A percentile compares a stretch with the other conserved stretches of the same genome.
These are phyloP conservation scores for Ictalurus furcatus DNA, from an alignment of 2,113 vertebrate species.

Conservation along the genomic window DNA sequence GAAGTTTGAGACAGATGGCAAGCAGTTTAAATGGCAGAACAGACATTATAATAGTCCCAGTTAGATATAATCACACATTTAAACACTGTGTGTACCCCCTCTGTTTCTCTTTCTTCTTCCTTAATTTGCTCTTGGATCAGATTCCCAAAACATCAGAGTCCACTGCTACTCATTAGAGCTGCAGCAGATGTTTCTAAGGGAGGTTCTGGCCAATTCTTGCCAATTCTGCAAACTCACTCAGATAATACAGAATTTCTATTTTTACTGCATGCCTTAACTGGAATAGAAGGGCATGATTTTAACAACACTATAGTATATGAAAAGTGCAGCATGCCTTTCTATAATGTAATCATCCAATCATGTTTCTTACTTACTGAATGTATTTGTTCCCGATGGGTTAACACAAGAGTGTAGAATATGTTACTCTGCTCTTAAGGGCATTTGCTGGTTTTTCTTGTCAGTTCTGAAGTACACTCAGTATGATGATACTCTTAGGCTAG, in stretches of 20 bases:
- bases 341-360: background rate
- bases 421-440: background rate
- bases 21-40: background rate
- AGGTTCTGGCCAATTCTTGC: background rate
- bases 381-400: background rate
- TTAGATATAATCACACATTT: background rate
- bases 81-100: background rate
- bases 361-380: background rate
- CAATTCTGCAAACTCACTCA: background rate
- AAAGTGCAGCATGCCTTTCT: background rate
- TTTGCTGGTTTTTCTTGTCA: background rate
- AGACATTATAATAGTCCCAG: background rate
- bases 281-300: background rate
- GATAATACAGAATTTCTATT: constrained; percentile 1
- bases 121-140: constrained; percentile 30
- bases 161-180: constrained; percentile 34
- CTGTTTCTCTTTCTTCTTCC: background rate
- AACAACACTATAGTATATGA: too few species aligned
- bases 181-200: background rate
- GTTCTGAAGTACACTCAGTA: background rate
- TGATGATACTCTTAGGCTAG: background rate
- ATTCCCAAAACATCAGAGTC: constrained; percentile 20
- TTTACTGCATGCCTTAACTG: background rate
- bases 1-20: background rate
- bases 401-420: background rate